phyloP scores from a whole-genome alignment of 2,888 invertebrate genomes.

The Agriotes lineatus region DNA sequence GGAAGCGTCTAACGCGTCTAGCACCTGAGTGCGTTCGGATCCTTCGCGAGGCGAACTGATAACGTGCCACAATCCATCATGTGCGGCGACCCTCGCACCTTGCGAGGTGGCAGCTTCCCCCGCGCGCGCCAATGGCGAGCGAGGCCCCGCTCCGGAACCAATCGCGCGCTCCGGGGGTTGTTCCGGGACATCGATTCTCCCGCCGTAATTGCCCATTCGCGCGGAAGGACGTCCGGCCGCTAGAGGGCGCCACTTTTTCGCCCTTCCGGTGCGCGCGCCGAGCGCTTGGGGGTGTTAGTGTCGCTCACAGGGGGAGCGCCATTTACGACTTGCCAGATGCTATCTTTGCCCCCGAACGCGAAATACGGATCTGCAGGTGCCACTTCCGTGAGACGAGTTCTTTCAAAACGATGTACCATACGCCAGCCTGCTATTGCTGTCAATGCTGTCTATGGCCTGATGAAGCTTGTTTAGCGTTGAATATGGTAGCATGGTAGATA shows the following conservation, averaged over 20 bases:
- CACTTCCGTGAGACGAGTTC: too few relatives aligned
- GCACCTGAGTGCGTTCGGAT: constrained; percentile 48
- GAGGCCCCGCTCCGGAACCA: constrained; percentile 47
- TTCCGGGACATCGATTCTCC: constrained; percentile 54
- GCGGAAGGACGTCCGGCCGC: constrained; percentile 62
- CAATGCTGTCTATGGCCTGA: too few relatives aligned
- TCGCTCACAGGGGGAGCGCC: constrained; percentile 45
- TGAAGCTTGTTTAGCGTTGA: too few relatives aligned
- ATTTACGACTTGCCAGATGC: constrained; percentile 40
- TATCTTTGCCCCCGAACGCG: too few relatives aligned
- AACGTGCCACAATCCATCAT: constrained; percentile 59
- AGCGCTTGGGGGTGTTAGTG: constrained; percentile 51
- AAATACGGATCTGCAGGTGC: too few relatives aligned
- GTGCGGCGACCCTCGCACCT: constrained; percentile 58
- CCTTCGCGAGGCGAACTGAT: constrained; percentile 57
- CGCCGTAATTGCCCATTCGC: constrained; percentile 62
- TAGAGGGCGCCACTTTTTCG: constrained; percentile 63
- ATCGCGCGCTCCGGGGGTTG: constrained; percentile 49
- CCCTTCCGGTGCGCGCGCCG: constrained; percentile 50
- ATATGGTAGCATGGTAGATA: too few relatives aligned
- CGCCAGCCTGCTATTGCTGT: too few relatives aligned
- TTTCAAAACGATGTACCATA: too few relatives aligned
- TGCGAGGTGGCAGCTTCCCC: constrained; percentile 60
- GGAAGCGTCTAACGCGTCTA: constrained; percentile 48
- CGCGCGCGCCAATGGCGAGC: constrained; percentile 39